Percentiles rank a stretch among this genome's conserved stretches.
Evolutionary conservation across 2,113 vertebrate species (phyloP).

Genomic region (Phaethornis superciliosus): DNA sequence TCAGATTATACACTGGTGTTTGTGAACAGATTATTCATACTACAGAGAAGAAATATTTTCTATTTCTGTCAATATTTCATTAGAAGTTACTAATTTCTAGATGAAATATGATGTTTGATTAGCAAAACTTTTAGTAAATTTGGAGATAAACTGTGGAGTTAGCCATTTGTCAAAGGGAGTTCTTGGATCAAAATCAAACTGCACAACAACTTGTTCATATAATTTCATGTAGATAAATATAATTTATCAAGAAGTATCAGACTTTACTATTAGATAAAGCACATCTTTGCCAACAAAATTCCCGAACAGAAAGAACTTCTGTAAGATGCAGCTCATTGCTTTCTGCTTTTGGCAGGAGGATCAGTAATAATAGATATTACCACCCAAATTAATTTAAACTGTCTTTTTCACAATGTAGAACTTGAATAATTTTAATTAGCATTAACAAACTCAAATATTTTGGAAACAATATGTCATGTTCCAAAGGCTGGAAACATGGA

Average conservation of each 20-base stretch:
- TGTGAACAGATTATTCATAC: not conserved
- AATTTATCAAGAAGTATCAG: not conserved
- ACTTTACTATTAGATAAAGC: not conserved
- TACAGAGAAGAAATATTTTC: not conserved
- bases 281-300: not conserved
- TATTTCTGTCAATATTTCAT: not conserved
- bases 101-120: not conserved
- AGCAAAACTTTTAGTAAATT: not conserved
- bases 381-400: not conserved
- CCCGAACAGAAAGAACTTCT: not conserved
- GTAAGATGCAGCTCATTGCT: not conserved
- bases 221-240: not conserved
- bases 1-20: not conserved
- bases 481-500: too few relatives aligned
- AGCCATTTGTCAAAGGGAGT: not conserved
- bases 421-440: not conserved
- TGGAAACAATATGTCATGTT: not conserved
- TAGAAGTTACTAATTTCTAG: not conserved
- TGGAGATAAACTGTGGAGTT: not conserved
- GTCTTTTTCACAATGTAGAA: not conserved
- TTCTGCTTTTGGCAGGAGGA: not conserved
- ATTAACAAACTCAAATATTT: not conserved
- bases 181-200: not conserved
- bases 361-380: not conserved
- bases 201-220: not conserved